Evolutionary conservation across 2,888 invertebrate species (phyloP).

Genomic region (Eulithis prunata): DNA sequence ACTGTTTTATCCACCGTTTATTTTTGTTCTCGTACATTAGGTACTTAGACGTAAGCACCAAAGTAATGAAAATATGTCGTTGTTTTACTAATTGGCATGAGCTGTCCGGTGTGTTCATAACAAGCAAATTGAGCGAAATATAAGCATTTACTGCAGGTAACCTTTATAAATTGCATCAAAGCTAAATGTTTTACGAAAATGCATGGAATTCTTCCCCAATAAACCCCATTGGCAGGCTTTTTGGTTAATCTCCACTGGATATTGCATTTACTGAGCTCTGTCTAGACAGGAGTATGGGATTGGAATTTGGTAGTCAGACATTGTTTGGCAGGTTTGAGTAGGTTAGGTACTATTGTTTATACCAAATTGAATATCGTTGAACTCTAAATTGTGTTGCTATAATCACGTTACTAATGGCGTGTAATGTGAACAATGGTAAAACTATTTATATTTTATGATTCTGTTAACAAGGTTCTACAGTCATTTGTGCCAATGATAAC

Average conservation of each 20-base stretch:
- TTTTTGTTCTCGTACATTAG: constrained; percentile 7
- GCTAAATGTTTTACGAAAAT: constrained; percentile 15
- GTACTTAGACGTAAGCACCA: too few species aligned
- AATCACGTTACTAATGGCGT: constrained; percentile 45
- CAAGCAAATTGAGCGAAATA: not conserved
- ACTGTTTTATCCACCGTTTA: constrained; percentile 21
- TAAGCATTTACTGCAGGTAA: not conserved
- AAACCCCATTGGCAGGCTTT: constrained; percentile 19
- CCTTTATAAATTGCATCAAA: constrained; percentile 16
- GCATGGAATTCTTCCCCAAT: constrained; percentile 16
- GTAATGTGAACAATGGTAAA: constrained; percentile 41
- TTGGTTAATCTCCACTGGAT: constrained; percentile 22
- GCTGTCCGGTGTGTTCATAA: not conserved
- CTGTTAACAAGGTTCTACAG: constrained; percentile 44
- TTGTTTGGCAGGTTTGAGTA: constrained; percentile 7
- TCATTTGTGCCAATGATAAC: constrained; percentile 17
- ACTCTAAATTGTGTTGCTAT: constrained; percentile 39
- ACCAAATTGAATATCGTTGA: constrained; percentile 40
- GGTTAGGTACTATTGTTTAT: not conserved
- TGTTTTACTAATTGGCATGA: not conserved
- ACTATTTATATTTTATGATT: constrained; percentile 16
- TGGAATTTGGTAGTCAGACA: constrained; percentile 4
- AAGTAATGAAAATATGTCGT: not conserved
- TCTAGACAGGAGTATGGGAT: constrained; percentile 22
- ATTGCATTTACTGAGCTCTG: constrained; percentile 17